A percentile compares a stretch with the other conserved stretches of the same genome.
Evolutionary conservation across 2,113 vertebrate genomes (phyloP).

Genomic region (Haemorhous mexicanus): DNA sequence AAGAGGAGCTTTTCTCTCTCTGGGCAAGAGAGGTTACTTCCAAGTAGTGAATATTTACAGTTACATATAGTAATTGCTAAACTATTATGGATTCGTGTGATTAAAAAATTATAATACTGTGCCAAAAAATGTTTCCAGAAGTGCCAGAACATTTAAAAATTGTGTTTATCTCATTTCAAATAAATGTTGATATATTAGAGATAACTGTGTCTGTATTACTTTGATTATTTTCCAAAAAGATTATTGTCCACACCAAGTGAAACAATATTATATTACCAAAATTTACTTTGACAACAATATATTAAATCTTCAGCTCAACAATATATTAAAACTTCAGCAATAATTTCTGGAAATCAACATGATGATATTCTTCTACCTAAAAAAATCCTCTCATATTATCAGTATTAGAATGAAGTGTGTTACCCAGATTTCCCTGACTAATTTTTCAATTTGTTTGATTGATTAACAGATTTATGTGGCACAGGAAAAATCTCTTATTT

Average conservation of each 20-base stretch:
- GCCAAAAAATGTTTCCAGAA: not conserved
- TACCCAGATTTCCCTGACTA: not conserved
- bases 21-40: not conserved
- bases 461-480: not conserved
- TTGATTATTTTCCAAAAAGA: not conserved
- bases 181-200: not conserved
- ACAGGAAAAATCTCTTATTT: not conserved
- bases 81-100: rapidly evolving
- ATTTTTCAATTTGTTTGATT: not conserved
- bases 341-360: not conserved
- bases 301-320: not conserved
- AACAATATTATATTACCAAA: not conserved
- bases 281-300: not conserved
- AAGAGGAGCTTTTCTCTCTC: not conserved
- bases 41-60: not conserved
- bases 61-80: not conserved
- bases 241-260: not conserved
- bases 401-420: not conserved
- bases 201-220: not conserved
- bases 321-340: not conserved
- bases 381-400: not conserved
- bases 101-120: not conserved
- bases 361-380: not conserved
- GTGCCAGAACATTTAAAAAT: not conserved
- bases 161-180: not conserved